Evolutionary conservation across 1,140 invertebrate species (phyloP), one percentile per base, ranked within the genome.

Genomic region (Musca domestica): DNA sequence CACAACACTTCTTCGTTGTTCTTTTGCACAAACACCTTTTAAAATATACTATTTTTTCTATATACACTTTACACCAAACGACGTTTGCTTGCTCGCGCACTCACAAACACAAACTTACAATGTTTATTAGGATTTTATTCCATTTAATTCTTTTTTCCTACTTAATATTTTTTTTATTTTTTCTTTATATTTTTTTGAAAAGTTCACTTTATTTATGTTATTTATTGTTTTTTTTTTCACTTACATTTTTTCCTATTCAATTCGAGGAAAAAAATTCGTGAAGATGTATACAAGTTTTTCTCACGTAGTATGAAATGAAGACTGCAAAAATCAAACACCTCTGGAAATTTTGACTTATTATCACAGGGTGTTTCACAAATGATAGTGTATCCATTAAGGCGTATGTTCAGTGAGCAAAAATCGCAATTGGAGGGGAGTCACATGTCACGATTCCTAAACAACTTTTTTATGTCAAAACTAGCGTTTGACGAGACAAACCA

Each of bases 271-370:
- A 46, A 48, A 20, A 5, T 9, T 41, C 27, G 27, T 30, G 27
- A 30, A 30, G 27, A n/a, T 64, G 63, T 64, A 41, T 64, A 64
- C 63, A 64, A 64, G 63, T 64, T 64, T 64, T 30, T 30, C 48
- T 64, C 63, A 64, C 63, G 63, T 64, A 64, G 41, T 17, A 47
- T 48, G 17, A 41, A 17, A 19, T 14, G 58, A 19, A 20, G 63
- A 64, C 63, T 64, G 63, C 63, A 64, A 64, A 64, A 64, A 46
- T 64, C 46, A 64, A 64, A 41, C 34, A 41, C 34, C 34, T 41
- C 34, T 41, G 34, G 12, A 41, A 41, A 12, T 12, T 41, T 7
- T 41, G 5, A 12, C 12, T 41, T 41, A 41, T 5, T 7, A 10
- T 12, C 6, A 41, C 34, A 41, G 10, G 34, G 34, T 41, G 34